phyloP scores from a whole-genome alignment of 2,113 vertebrate genomes.

The Gallinago media region DNA sequence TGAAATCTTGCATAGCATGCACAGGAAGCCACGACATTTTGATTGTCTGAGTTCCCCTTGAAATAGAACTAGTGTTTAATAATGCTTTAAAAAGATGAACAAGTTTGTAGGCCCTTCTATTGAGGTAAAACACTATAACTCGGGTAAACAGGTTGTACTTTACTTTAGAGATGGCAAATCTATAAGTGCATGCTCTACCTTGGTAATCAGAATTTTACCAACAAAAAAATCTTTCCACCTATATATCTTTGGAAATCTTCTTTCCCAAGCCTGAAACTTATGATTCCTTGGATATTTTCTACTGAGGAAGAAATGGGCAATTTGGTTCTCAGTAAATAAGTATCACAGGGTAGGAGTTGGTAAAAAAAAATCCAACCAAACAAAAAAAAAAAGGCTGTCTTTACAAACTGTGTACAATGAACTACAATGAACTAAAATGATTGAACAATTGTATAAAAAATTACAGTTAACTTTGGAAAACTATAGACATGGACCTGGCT shows the following conservation, averaged over 20 bases:
- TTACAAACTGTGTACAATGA: neutral
- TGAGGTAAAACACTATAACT: slow-evolving; percentile 43
- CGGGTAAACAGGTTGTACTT: neutral
- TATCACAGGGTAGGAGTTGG: neutral
- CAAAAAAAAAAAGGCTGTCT: neutral
- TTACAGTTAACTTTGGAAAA: neutral
- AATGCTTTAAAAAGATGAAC: slow-evolving; percentile 36
- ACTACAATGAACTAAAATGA: neutral
- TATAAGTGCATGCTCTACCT: neutral
- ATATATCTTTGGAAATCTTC: neutral
- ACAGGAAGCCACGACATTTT: slow-evolving; percentile 34
- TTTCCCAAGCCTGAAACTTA: neutral
- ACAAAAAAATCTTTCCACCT: neutral
- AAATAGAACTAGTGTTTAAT: slow-evolving; percentile 32
- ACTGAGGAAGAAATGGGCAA: neutral
- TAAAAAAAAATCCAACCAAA: neutral
- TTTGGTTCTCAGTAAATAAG: neutral
- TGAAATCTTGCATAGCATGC: neutral
- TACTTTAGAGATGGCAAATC: slow-evolving; percentile 13
- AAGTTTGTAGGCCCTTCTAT: slow-evolving; percentile 27
- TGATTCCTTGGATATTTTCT: neutral
- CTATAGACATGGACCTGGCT: neutral
- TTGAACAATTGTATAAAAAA: neutral
- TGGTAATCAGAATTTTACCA: neutral
- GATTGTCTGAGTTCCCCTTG: slow-evolving; percentile 43